Evolutionary conservation across 1,140 invertebrate species (phyloP).

Genomic region (Berghia stephanieae): DNA sequence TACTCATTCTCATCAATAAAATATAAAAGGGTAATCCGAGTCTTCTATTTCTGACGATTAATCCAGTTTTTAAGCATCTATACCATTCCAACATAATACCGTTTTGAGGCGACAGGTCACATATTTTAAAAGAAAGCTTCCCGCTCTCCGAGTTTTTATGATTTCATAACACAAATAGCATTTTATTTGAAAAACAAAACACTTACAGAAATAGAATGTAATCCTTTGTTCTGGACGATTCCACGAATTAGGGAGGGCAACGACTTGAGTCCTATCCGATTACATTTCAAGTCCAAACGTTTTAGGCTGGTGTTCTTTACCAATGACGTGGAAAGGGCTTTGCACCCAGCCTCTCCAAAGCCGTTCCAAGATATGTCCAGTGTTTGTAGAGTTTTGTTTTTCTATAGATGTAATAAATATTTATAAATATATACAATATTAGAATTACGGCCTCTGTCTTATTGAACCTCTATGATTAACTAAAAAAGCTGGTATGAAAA

Average conservation of each 20-base stretch:
- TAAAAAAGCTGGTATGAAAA: no score
- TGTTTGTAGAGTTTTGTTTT: slow-evolving; percentile 42
- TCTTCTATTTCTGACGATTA: no score
- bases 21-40: no score
- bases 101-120: not conserved
- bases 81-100: no score
- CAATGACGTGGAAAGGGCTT: slow-evolving; percentile 47
- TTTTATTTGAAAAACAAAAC: not conserved
- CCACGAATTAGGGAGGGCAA: slow-evolving; percentile 49
- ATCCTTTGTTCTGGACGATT: slow-evolving; percentile 42
- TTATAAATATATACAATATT: not conserved
- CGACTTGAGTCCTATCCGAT: slow-evolving; percentile 52
- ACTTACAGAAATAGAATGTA: not conserved
- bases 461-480: no score
- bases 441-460: no score
- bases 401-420: slow-evolving; percentile 32
- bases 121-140: no score
- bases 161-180: not conserved
- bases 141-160: not conserved
- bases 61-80: no score
- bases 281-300: slow-evolving; percentile 52
- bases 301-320: slow-evolving; percentile 46
- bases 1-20: no score
- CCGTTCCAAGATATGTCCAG: slow-evolving; percentile 63
- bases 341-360: slow-evolving; percentile 55